These are phyloP conservation scores for Butorides virescens DNA, from an alignment of 2,113 vertebrate species.

Conservation along the genomic window DNA sequence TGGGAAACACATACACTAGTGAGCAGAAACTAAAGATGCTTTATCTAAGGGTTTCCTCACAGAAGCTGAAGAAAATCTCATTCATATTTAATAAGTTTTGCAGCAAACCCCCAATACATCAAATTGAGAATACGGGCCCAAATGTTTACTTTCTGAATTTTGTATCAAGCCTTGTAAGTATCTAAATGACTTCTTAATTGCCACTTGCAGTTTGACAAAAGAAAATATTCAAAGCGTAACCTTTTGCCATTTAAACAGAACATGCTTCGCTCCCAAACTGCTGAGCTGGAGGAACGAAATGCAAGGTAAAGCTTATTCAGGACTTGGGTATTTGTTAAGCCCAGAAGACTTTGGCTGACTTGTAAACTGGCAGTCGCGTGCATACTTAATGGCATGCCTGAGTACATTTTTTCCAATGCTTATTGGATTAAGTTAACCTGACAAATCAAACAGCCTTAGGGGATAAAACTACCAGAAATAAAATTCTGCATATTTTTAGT, in stretches of 20 bases:
- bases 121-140: neutral
- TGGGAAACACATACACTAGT: no score
- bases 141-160: neutral
- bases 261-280: rapidly evolving
- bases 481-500: neutral
- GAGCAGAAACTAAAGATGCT: neutral
- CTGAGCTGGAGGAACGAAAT: neutral
- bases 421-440: neutral
- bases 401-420: neutral
- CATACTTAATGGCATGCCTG: neutral
- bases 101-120: neutral
- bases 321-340: neutral
- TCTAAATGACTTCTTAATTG: neutral
- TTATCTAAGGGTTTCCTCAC: neutral
- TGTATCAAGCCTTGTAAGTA: neutral
- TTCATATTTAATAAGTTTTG: neutral
- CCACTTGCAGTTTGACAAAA: neutral
- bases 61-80: neutral
- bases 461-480: neutral
- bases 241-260: neutral
- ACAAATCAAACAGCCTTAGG: neutral
- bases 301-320: neutral
- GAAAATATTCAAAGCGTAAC: neutral
- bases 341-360: neutral
- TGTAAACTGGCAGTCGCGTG: rapidly evolving